Evolutionary conservation across 1,140 invertebrate species (phyloP).

Genomic region (Tetramorium simillimum): DNA sequence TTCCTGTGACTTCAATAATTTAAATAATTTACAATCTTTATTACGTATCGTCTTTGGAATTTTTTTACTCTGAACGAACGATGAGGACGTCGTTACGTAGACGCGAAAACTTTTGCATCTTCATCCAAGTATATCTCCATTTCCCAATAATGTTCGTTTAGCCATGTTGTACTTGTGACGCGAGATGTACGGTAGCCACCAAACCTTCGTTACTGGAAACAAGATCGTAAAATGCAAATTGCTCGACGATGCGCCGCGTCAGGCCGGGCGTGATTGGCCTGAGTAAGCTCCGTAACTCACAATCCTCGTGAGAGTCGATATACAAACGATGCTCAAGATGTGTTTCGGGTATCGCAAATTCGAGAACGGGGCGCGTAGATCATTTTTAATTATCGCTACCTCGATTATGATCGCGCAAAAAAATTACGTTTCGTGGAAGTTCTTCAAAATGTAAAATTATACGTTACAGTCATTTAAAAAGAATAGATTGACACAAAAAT

Average conservation of each 20-base stretch:
- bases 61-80: neutral
- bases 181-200: slow-evolving; percentile 23
- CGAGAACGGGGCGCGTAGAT: neutral
- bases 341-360: slow-evolving; percentile 11
- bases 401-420: neutral
- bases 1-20: neutral
- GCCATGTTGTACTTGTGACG: slow-evolving; percentile 1
- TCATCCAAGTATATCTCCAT: neutral
- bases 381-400: slow-evolving; percentile 14
- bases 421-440: neutral
- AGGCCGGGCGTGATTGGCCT: slow-evolving; percentile 31
- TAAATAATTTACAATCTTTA: neutral
- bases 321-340: slow-evolving; percentile 40
- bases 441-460: neutral
- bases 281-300: slow-evolving; percentile 23
- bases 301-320: slow-evolving; percentile 44
- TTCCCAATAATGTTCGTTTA: slow-evolving; percentile 41
- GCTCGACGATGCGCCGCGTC: slow-evolving; percentile 1
- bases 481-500: neutral
- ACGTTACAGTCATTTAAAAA: neutral
- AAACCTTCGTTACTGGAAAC: slow-evolving; percentile 45
- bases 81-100: neutral
- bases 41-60: neutral
- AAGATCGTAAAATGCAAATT: slow-evolving; percentile 71
- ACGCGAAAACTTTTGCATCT: neutral